These are phyloP conservation scores for Epiblema foenella DNA, from an alignment of 2,888 invertebrate species.

Conservation along the genomic window DNA sequence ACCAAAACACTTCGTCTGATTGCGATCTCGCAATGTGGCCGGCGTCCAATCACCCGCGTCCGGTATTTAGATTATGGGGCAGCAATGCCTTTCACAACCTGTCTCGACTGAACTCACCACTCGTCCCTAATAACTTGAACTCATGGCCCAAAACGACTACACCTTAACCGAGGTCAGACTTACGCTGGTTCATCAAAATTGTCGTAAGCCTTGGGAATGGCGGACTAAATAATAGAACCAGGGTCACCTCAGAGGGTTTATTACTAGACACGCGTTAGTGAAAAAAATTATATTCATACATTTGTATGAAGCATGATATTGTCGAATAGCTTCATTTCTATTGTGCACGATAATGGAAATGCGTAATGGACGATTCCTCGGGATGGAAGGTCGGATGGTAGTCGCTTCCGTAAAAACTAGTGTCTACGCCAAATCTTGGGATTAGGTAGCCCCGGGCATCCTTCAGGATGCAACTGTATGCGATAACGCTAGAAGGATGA, in stretches of 20 bases:
- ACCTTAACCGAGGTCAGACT: background rate
- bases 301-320: too few species aligned
- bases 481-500: too few species aligned
- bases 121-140: background rate
- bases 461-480: too few species aligned
- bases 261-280: background rate
- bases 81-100: background rate
- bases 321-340: too few species aligned
- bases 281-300: too few species aligned
- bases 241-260: background rate
- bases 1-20: slow-evolving; percentile 7
- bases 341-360: too few species aligned
- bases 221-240: background rate
- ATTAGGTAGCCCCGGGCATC: too few species aligned
- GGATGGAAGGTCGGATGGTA: too few species aligned
- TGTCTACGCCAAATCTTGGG: too few species aligned
- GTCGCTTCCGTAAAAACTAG: too few species aligned
- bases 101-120: background rate
- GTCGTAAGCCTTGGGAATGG: background rate
- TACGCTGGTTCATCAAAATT: background rate
- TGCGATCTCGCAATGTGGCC: background rate
- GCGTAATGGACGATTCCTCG: too few species aligned
- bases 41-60: slow-evolving; percentile 11
- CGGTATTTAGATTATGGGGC: slow-evolving; percentile 22
- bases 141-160: background rate